phyloP scores from a whole-genome alignment of 2,797 vertebrate genomes.

The Sandelia bainsii region DNA sequence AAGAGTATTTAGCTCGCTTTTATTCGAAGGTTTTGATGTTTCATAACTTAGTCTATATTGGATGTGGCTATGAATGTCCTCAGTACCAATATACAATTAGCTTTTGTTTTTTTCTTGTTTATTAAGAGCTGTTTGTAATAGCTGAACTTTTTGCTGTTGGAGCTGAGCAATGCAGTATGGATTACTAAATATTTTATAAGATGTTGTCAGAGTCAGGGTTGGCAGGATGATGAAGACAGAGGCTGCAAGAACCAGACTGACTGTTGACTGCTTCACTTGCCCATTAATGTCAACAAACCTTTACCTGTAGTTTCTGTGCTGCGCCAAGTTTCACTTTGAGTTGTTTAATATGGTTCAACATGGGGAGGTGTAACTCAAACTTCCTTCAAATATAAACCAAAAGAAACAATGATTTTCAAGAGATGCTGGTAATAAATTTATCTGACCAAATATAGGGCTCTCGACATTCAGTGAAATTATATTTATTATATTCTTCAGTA shows the following conservation, averaged over 20 bases:
- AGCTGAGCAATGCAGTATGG: conserved; percentile 21
- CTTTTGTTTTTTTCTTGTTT: neutral
- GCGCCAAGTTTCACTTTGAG: conserved; percentile 6
- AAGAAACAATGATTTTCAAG: too few relatives aligned
- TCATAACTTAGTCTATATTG: neutral
- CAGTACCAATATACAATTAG: neutral
- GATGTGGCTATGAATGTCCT: neutral
- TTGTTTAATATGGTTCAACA: neutral
- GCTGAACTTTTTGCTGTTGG: neutral
- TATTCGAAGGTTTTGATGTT: neutral
- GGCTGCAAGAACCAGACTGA: conserved; percentile 24
- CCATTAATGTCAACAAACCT: conserved; percentile 17
- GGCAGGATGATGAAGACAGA: conserved; percentile 29
- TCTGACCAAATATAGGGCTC: too few relatives aligned
- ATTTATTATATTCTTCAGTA: too few relatives aligned
- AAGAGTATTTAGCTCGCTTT: neutral
- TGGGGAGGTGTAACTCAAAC: conserved; percentile 4
- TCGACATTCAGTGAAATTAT: too few relatives aligned
- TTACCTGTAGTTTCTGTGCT: conserved; percentile 14
- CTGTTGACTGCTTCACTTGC: conserved; percentile 24
- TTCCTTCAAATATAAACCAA: neutral
- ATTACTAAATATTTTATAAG: conserved; percentile 36
- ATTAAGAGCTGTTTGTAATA: neutral
- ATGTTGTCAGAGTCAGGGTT: conserved; percentile 42
- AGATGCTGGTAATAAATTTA: too few relatives aligned